phyloP scores from a whole-genome alignment of 2,113 vertebrate genomes.

The Dissostichus mawsoni region DNA sequence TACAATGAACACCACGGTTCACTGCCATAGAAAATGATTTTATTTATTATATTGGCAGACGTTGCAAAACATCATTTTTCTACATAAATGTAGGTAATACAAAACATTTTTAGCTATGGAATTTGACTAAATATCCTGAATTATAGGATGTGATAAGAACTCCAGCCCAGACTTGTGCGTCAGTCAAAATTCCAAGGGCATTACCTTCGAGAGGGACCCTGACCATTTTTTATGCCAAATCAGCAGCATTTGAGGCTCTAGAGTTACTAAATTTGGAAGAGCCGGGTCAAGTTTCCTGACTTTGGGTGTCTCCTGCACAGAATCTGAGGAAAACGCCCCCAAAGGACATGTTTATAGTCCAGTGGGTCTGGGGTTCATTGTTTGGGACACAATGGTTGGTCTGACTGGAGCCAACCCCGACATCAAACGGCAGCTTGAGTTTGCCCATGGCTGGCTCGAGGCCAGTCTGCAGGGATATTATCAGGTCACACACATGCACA shows the following conservation, averaged over 20 bases:
- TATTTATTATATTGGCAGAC: background rate
- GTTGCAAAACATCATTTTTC: background rate
- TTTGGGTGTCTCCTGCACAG: constrained; percentile 83
- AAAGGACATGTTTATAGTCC: constrained; percentile 85
- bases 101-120: background rate
- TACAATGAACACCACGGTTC: too few relatives aligned
- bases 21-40: background rate
- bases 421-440: constrained; percentile 82
- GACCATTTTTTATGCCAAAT: constrained; percentile 67
- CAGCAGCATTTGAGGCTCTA: constrained; percentile 72
- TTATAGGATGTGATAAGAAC: constrained; percentile 6
- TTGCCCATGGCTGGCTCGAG: constrained; percentile 80
- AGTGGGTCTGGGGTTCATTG: constrained; percentile 86
- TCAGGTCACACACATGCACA: constrained; percentile 62
- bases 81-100: background rate
- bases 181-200: constrained; percentile 46
- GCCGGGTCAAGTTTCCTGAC: constrained; percentile 83
- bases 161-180: constrained; percentile 24
- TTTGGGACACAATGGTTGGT: constrained; percentile 88
- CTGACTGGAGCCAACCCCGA: constrained; percentile 85
- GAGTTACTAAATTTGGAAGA: constrained; percentile 80
- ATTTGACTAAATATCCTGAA: constrained; percentile 32
- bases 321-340: constrained; percentile 83
- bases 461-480: constrained; percentile 78
- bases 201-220: constrained; percentile 44